A percentile compares a stretch with the other conserved stretches of the same genome.
These are phyloP conservation scores for Pachyuromys duprasi DNA, from an alignment of 2,797 vertebrate genomes.

Conservation along the genomic window DNA sequence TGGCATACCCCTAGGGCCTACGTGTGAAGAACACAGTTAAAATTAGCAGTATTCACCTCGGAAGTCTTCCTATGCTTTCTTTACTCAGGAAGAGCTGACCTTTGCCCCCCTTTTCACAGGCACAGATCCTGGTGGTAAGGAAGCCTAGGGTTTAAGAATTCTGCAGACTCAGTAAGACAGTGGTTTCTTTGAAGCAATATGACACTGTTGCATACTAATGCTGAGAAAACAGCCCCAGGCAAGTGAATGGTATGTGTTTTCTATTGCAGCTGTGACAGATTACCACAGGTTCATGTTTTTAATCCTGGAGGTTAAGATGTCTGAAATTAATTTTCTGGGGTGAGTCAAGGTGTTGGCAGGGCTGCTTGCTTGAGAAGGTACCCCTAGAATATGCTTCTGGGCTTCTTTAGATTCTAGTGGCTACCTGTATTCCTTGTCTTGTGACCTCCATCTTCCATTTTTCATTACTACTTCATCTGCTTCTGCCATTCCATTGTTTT, in stretches of 20 bases:
- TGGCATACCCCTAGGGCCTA: background rate
- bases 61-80: conserved; percentile 72
- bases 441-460: background rate
- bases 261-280: background rate
- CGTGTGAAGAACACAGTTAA: background rate
- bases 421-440: background rate
- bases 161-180: conserved; percentile 84
- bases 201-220: background rate
- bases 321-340: background rate
- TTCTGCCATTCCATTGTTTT: background rate
- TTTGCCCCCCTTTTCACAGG: conserved; percentile 14
- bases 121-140: conserved; percentile 68
- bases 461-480: background rate
- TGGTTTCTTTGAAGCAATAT: conserved; percentile 67
- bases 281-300: background rate
- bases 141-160: conserved; percentile 69
- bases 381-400: background rate
- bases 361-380: background rate
- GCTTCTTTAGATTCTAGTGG: background rate
- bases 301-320: background rate
- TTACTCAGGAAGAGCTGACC: conserved; percentile 50
- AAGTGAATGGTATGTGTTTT: background rate
- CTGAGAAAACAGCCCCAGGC: conserved; percentile 2
- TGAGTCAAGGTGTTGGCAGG: background rate
- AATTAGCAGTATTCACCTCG: conserved; percentile 25